Percentiles rank a stretch among this genome's conserved stretches.
These are phyloP conservation scores for Hippocampus mohnikei DNA, from an alignment of 2,113 vertebrate genomes.

Conservation along the genomic window DNA sequence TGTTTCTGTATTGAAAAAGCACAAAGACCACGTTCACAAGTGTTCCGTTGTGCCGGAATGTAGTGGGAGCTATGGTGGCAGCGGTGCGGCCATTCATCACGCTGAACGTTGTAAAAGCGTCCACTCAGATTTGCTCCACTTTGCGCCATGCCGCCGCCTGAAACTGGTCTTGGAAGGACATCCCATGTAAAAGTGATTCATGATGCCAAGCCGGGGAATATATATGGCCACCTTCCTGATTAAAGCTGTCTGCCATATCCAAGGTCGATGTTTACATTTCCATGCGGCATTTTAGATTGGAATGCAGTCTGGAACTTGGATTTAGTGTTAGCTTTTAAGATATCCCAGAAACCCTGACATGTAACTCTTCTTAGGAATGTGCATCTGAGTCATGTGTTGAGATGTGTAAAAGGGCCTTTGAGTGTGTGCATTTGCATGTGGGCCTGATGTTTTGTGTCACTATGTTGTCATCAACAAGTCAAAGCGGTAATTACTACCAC, in stretches of 20 bases:
- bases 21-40: slow-evolving; percentile 3
- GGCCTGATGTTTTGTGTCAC: slow-evolving; percentile 13
- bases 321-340: slow-evolving; percentile 12
- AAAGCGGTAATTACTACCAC: slow-evolving; percentile 22
- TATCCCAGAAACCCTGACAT: slow-evolving; percentile 12
- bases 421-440: slow-evolving; percentile 1
- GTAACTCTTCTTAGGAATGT: slow-evolving; percentile 5
- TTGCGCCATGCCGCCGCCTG: slow-evolving; percentile 3
- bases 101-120: slow-evolving; percentile 4
- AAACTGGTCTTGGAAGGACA: background rate
- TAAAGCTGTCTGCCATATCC: background rate
- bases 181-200: background rate
- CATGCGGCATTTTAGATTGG: background rate
- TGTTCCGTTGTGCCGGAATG: background rate
- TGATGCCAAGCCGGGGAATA: background rate
- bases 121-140: slow-evolving; percentile 12
- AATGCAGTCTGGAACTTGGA: slow-evolving; percentile 13
- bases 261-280: slow-evolving; percentile 6
- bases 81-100: background rate
- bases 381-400: background rate
- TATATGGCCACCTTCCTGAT: slow-evolving; percentile 5
- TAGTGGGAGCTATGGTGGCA: background rate
- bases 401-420: background rate
- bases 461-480: slow-evolving; percentile 22
- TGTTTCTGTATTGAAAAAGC: slow-evolving; percentile 17